Conservation (phyloP, 2,113 vertebrate genomes). For the Erythrolamprus reginae region DNA sequence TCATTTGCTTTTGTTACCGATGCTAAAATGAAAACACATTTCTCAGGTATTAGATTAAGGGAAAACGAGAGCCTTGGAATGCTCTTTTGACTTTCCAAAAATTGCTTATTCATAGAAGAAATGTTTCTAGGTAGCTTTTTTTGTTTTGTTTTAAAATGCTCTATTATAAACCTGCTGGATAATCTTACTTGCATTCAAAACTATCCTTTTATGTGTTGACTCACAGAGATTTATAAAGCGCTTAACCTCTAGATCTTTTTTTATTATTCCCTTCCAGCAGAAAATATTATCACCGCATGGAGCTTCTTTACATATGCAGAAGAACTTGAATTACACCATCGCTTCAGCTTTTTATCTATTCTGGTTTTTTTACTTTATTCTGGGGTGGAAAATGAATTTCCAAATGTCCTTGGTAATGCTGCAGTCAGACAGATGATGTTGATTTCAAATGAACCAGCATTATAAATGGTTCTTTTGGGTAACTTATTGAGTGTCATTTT, state of each 20-base stretch:
- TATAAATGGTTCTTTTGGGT: not conserved
- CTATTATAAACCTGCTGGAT: not conserved
- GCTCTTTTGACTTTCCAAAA: not conserved
- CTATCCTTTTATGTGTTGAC: not conserved
- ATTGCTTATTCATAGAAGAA: not conserved
- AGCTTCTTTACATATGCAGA: not conserved
- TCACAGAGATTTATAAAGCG: not conserved
- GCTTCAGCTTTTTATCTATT: not conserved
- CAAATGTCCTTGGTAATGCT: not conserved
- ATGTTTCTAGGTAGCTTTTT: not conserved
- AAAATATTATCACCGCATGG: not conserved
- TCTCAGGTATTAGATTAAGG: not conserved
- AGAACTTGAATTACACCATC: not conserved
- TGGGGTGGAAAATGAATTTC: not conserved
- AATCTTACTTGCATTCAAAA: not conserved
- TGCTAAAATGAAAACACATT: not conserved
- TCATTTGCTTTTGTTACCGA: not conserved
- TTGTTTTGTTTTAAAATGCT: not conserved
- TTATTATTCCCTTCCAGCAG: not conserved
- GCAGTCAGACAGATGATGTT: not conserved
- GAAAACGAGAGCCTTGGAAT: not conserved
- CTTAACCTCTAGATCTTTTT: not conserved
- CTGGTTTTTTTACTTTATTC: not conserved
- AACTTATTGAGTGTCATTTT: not conserved
- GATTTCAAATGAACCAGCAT: too few relatives aligned